Evolutionary conservation across 2,113 vertebrate species (phyloP).

Genomic region (Columba livia): DNA sequence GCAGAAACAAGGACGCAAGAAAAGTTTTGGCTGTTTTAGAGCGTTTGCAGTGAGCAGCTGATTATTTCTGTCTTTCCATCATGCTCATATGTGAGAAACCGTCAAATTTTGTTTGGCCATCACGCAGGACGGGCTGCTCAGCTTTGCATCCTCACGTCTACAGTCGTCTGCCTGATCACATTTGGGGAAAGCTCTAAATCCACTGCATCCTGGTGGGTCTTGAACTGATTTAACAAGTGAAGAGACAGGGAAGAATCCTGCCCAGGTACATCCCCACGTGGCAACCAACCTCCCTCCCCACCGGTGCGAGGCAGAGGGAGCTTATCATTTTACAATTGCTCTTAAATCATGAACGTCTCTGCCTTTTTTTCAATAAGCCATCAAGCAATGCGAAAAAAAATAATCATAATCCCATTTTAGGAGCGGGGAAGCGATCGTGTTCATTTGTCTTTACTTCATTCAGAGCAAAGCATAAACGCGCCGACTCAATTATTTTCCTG

Average conservation of each 20-base stretch:
- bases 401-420: neutral
- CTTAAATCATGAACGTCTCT: neutral
- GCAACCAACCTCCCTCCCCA: too few species aligned
- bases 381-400: neutral
- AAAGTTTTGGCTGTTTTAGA: neutral
- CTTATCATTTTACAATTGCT: neutral
- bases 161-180: rapidly evolving
- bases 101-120: neutral
- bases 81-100: neutral
- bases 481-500: neutral
- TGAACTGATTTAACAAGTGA: rapidly evolving
- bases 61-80: neutral
- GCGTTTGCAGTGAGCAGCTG: rapidly evolving
- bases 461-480: neutral
- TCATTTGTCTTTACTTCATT: neutral
- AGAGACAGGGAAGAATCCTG: neutral
- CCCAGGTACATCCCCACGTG: rapidly evolving
- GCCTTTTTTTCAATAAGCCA: neutral
- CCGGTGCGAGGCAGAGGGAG: neutral
- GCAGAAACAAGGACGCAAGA: neutral
- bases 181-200: neutral
- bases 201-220: neutral
- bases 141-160: neutral
- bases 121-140: neutral
- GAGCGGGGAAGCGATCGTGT: neutral